Conservation (phyloP, 2,113 vertebrate species). For the Ailuropoda melanoleuca region DNA sequence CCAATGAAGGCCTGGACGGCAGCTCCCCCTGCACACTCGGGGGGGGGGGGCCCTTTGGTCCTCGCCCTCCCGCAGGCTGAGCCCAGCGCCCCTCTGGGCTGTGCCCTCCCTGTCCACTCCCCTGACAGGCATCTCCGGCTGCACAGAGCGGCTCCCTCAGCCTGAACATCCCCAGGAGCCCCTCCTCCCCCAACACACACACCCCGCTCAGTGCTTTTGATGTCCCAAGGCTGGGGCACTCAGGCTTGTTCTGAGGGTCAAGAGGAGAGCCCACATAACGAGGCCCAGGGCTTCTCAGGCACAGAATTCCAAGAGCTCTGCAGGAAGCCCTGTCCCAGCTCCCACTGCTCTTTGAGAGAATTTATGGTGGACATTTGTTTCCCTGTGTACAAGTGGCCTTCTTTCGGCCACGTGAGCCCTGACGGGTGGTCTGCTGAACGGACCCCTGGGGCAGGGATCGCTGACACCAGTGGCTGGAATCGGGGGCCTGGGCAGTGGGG, state of each 20-base stretch:
- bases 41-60: background rate
- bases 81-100: background rate
- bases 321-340: fast-evolving
- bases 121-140: background rate
- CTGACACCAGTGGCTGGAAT: background rate
- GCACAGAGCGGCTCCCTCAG: background rate
- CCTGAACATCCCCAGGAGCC: background rate
- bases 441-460: background rate
- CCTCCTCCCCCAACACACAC: too few species aligned
- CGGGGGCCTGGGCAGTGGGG: background rate
- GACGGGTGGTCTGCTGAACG: background rate
- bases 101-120: background rate
- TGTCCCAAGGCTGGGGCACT: background rate
- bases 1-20: background rate
- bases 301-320: background rate
- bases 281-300: background rate
- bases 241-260: background rate
- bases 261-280: background rate
- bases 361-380: background rate
- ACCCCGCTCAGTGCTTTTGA: background rate
- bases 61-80: background rate
- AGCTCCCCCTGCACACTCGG: background rate
- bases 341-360: background rate
- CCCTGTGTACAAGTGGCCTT: background rate
- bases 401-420: background rate